These are phyloP conservation scores for Ceyx margarethae DNA, from an alignment of 2,113 vertebrate genomes.

Conservation along the genomic window DNA sequence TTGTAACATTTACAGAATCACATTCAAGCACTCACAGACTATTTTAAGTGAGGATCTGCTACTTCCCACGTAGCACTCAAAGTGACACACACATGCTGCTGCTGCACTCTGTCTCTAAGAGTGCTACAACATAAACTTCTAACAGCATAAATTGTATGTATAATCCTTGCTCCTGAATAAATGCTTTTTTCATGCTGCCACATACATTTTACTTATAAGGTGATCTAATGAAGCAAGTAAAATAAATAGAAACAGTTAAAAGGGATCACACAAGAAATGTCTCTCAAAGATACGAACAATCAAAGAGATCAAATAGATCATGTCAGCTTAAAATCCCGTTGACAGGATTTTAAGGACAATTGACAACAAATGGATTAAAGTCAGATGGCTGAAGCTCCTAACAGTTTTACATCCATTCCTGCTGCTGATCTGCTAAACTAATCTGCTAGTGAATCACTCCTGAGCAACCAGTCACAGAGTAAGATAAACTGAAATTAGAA, in stretches of 20 bases:
- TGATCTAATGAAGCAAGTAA: neutral
- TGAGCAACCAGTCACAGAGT: neutral
- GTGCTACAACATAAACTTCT: neutral
- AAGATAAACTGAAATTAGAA: slow-evolving; percentile 21
- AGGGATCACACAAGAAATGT: neutral
- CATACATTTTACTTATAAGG: neutral
- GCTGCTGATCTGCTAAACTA: slow-evolving; percentile 10
- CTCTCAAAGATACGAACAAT: neutral
- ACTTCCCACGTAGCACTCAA: neutral
- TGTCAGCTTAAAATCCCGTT: neutral
- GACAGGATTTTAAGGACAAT: slow-evolving; percentile 29
- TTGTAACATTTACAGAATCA: neutral
- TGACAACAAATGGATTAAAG: slow-evolving; percentile 47
- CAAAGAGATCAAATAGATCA: neutral
- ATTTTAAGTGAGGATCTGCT: neutral
- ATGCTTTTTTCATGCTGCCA: neutral
- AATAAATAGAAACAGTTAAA: neutral
- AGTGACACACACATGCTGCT: neutral
- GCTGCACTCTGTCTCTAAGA: neutral
- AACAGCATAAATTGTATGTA: neutral
- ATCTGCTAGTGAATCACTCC: slow-evolving; percentile 34
- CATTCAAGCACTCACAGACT: neutral
- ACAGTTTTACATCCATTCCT: slow-evolving; percentile 4
- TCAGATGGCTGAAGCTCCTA: slow-evolving; percentile 24
- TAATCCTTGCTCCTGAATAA: neutral